phyloP scores from a whole-genome alignment of 1,140 invertebrate species.

The Mercenaria mercenaria region DNA sequence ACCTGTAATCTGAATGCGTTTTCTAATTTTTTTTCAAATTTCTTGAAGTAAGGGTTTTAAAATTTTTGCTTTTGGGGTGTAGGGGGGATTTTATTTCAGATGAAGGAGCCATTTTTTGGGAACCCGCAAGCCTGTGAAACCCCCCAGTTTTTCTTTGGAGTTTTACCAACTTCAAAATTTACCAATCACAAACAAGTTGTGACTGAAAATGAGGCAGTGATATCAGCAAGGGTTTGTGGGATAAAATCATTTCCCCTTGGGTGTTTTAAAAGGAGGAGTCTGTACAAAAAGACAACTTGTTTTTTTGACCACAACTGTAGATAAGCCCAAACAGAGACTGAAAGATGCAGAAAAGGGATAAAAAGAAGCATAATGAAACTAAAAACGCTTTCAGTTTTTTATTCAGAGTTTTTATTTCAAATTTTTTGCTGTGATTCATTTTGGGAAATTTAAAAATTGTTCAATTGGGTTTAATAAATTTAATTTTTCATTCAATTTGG shows the following conservation, averaged over 20 bases:
- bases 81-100: too few species aligned
- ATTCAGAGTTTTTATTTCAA: too few species aligned
- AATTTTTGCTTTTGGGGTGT: too few species aligned
- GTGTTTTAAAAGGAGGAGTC: conserved; percentile 54
- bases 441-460: conserved; percentile 34
- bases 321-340: conserved; percentile 59
- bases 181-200: conserved; percentile 60
- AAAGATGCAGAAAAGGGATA: conserved; percentile 22
- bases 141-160: background rate
- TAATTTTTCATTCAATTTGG: background rate
- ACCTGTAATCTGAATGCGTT: too few species aligned
- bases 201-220: conserved; percentile 65
- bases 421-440: too few species aligned
- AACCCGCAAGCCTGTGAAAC: background rate
- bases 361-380: too few species aligned
- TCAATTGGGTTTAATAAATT: background rate
- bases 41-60: too few species aligned
- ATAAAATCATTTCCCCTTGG: conserved; percentile 67
- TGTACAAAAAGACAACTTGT: conserved; percentile 67
- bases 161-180: conserved; percentile 48
- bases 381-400: too few species aligned
- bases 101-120: too few species aligned
- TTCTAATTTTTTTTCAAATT: too few species aligned
- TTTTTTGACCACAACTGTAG: conserved; percentile 42
- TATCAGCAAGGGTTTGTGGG: conserved; percentile 46